Conservation (phyloP, 2,888 invertebrate genomes). For the Drosophila acutilabella region DNA sequence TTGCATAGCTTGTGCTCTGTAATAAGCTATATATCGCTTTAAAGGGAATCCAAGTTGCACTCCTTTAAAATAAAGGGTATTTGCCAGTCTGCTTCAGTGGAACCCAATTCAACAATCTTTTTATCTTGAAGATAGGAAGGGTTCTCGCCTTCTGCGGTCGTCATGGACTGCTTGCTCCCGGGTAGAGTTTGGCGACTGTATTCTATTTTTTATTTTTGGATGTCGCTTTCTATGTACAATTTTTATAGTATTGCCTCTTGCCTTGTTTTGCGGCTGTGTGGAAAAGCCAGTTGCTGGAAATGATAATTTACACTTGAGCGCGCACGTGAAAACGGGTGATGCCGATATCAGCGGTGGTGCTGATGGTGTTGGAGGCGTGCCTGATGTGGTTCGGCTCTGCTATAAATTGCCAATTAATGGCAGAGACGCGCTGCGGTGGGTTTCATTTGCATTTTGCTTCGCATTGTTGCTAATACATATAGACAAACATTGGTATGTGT, state of each 20-base stretch:
- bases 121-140: constrained; percentile 26
- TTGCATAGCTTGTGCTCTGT: neutral
- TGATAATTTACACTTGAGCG: constrained; percentile 81
- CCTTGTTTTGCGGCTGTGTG: constrained; percentile 56
- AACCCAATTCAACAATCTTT: neutral
- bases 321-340: constrained; percentile 59
- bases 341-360: constrained; percentile 12
- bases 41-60: neutral
- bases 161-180: constrained; percentile 63
- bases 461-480: constrained; percentile 37
- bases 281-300: constrained; percentile 73
- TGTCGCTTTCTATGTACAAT: constrained; percentile 64
- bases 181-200: constrained; percentile 68
- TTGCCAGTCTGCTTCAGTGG: neutral
- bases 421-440: constrained; percentile 56
- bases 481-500: constrained; percentile 6
- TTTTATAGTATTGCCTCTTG: constrained; percentile 69
- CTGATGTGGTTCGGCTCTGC: constrained; percentile 54
- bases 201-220: constrained; percentile 26
- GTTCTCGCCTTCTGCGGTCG: constrained; percentile 59
- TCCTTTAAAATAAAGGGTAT: neutral
- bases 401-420: constrained; percentile 78
- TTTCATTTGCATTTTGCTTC: constrained; percentile 71
- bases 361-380: constrained; percentile 19
- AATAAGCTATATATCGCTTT: too few species aligned